Evolutionary conservation across 2,797 vertebrate species (phyloP).

Genomic region (Lemur catta): DNA sequence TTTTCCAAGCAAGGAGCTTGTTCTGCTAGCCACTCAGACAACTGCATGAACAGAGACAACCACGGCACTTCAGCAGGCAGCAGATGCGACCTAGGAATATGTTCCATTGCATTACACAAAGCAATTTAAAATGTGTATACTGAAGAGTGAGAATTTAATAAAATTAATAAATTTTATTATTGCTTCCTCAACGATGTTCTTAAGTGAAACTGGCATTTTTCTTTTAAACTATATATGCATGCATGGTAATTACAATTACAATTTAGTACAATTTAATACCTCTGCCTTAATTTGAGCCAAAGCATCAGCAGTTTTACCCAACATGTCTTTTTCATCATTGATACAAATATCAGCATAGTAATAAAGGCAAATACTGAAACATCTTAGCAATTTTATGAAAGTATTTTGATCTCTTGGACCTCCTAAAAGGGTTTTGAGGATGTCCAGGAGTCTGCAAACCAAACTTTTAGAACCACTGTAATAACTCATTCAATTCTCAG

Average conservation of each 20-base stretch:
- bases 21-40: background rate
- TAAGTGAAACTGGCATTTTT: background rate
- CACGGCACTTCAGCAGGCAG: background rate
- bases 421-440: background rate
- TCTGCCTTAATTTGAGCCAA: background rate
- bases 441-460: background rate
- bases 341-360: background rate
- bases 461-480: background rate
- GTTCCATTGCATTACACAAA: background rate
- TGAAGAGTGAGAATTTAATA: background rate
- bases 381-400: background rate
- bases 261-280: fast-evolving
- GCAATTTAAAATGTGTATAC: background rate
- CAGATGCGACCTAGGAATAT: background rate
- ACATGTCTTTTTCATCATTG: too few species aligned
- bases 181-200: background rate
- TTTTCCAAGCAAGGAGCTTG: background rate
- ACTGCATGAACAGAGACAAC: background rate
- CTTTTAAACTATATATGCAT: background rate
- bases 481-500: background rate
- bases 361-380: background rate
- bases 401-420: background rate
- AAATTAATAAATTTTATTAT: background rate
- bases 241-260: fast-evolving
- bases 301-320: background rate